These are phyloP conservation scores for Rhyzopertha dominica DNA, from an alignment of 1,140 invertebrate species.

Conservation along the genomic window DNA sequence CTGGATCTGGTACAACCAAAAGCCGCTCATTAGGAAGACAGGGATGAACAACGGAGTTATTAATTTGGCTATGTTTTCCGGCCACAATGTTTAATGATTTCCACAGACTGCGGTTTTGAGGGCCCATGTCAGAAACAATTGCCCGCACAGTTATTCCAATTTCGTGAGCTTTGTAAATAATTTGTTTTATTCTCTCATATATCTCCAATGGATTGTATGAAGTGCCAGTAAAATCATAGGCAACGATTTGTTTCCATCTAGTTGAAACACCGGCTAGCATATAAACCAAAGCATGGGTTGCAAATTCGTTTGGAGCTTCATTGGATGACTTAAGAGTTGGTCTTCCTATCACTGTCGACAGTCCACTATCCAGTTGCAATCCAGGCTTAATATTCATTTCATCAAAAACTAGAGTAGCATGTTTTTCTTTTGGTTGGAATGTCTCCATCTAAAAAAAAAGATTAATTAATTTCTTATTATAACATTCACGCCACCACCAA, in stretches of 20 bases:
- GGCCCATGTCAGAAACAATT: slow-evolving; percentile 6
- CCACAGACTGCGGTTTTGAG: slow-evolving; percentile 14
- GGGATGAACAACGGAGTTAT: slow-evolving; percentile 7
- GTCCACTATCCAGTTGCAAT: slow-evolving; percentile 6
- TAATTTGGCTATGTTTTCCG: slow-evolving; percentile 2
- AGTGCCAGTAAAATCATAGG: slow-evolving; percentile 12
- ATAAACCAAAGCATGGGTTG: slow-evolving; percentile 17
- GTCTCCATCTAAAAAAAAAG: slow-evolving; percentile 6
- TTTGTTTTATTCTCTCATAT: neutral
- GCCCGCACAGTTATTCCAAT: neutral
- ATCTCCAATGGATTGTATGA: slow-evolving; percentile 9
- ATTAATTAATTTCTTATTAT: slow-evolving; percentile 1
- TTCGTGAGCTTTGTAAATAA: neutral
- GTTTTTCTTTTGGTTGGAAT: slow-evolving; percentile 9
- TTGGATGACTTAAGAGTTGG: slow-evolving; percentile 1
- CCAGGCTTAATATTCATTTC: slow-evolving; percentile 14
- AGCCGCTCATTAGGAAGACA: slow-evolving; percentile 1
- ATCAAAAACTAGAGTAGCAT: slow-evolving; percentile 12
- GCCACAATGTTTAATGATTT: neutral
- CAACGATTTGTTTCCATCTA: slow-evolving; percentile 15
- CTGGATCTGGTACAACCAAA: slow-evolving; percentile 12
- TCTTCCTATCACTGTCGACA: neutral
- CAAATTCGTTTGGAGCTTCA: slow-evolving; percentile 1
- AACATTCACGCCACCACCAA: neutral
- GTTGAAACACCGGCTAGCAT: slow-evolving; percentile 9